These are phyloP conservation scores for Otolemur garnettii DNA, from an alignment of 2,113 vertebrate species.

Conservation along the genomic window DNA sequence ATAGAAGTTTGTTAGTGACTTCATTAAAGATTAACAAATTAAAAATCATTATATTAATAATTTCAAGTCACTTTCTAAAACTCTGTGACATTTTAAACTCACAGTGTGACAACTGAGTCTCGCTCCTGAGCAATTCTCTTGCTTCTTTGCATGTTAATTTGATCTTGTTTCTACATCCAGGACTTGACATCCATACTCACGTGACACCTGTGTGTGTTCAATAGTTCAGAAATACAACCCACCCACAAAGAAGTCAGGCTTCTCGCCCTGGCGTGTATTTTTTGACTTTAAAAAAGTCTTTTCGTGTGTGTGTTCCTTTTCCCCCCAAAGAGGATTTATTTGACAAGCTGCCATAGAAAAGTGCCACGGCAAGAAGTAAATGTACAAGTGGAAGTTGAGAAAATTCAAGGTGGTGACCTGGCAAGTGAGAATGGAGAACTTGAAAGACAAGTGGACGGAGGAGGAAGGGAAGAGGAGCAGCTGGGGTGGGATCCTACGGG, in stretches of 20 bases:
- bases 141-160: background rate
- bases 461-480: background rate
- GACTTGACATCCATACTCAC: background rate
- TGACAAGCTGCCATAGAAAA: constrained; percentile 45
- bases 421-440: background rate
- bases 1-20: background rate
- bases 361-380: background rate
- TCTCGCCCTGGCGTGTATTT: background rate
- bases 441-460: background rate
- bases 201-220: background rate
- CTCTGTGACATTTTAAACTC: constrained; percentile 4
- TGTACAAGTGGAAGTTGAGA: constrained; percentile 33
- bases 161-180: background rate
- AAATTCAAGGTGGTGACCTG: background rate
- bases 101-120: background rate
- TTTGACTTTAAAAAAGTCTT: background rate
- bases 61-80: background rate
- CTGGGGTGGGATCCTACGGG: background rate
- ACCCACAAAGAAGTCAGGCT: background rate
- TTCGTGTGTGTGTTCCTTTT: constrained; percentile 21
- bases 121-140: background rate
- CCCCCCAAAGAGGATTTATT: constrained; percentile 21
- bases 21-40: constrained; percentile 45
- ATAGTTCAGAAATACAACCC: background rate
- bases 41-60: background rate